These are phyloP conservation scores for Catagonus wagneri DNA, from an alignment of 2,113 vertebrate species.

Conservation along the genomic window DNA sequence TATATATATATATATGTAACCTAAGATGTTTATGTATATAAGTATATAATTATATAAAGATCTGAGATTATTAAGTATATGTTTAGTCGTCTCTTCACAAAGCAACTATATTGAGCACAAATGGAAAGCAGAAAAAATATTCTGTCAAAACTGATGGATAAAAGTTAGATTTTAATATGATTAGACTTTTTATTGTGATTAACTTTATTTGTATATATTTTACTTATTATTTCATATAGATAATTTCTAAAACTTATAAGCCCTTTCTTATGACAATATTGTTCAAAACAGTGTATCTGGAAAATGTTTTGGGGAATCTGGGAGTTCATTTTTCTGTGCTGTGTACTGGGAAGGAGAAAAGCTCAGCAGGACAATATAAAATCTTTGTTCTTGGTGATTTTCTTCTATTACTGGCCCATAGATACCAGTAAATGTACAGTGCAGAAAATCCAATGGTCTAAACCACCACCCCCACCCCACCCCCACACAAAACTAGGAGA, in stretches of 20 bases:
- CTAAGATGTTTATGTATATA: neutral
- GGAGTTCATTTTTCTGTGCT: constrained; percentile 25
- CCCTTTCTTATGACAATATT: neutral
- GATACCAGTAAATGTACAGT: neutral
- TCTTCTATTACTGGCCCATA: neutral
- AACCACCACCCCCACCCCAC: neutral
- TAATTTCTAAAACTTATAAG: neutral
- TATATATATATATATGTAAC: neutral
- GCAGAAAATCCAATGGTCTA: neutral
- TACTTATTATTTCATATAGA: neutral
- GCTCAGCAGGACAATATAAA: neutral
- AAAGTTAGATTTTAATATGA: neutral
- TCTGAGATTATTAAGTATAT: neutral
- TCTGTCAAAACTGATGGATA: neutral
- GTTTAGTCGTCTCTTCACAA: neutral
- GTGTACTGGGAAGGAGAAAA: neutral
- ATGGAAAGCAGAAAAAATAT: neutral
- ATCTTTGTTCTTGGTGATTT: neutral
- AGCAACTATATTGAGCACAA: neutral
- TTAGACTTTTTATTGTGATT: neutral
- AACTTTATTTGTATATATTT: neutral
- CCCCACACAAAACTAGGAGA: neutral
- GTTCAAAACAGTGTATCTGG: neutral
- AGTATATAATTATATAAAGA: neutral
- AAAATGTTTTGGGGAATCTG: neutral